phyloP scores from a whole-genome alignment of 2,797 vertebrate species.

The Tiaroga cobitis region DNA sequence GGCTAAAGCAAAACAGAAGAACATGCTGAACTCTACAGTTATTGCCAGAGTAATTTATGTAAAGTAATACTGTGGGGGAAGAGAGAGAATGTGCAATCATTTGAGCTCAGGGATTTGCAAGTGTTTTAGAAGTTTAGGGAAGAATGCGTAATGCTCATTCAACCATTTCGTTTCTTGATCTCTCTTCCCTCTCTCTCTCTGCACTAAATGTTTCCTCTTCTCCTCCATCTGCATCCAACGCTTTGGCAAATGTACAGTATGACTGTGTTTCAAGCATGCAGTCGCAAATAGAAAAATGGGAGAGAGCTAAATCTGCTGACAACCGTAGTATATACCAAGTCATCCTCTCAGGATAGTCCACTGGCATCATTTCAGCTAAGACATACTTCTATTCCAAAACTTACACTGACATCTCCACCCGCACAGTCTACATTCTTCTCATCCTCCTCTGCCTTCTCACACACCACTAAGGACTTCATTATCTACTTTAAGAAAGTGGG shows the following conservation, averaged over 20 bases:
- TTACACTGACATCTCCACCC: conserved; percentile 21
- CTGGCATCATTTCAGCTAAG: conserved; percentile 26
- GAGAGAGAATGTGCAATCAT: conserved; percentile 51
- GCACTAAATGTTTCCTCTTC: conserved; percentile 29
- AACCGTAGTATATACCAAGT: neutral
- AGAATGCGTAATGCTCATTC: conserved; percentile 49
- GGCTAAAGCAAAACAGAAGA: conserved; percentile 30
- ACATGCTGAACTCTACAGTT: conserved; percentile 46
- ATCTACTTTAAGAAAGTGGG: conserved; percentile 26
- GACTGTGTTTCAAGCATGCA: conserved; percentile 18
- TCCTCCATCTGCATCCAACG: conserved; percentile 32
- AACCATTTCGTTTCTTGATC: conserved; percentile 27
- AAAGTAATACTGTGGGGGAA: conserved; percentile 55
- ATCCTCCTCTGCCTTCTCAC: neutral
- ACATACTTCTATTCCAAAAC: conserved; percentile 21
- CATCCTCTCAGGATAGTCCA: neutral
- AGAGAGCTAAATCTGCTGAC: conserved; percentile 25
- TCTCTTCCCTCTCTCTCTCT: neutral
- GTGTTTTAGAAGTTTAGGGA: conserved; percentile 54
- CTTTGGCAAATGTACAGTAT: conserved; percentile 18
- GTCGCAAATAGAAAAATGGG: conserved; percentile 9
- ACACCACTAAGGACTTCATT: conserved; percentile 14
- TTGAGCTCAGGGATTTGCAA: conserved; percentile 51
- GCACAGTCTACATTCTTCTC: neutral
- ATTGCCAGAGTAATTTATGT: conserved; percentile 55